Percentiles rank a stretch among this genome's conserved stretches.
Evolutionary conservation across 2,888 invertebrate genomes (phyloP).

Genomic region (Diaprepes abbreviatus): DNA sequence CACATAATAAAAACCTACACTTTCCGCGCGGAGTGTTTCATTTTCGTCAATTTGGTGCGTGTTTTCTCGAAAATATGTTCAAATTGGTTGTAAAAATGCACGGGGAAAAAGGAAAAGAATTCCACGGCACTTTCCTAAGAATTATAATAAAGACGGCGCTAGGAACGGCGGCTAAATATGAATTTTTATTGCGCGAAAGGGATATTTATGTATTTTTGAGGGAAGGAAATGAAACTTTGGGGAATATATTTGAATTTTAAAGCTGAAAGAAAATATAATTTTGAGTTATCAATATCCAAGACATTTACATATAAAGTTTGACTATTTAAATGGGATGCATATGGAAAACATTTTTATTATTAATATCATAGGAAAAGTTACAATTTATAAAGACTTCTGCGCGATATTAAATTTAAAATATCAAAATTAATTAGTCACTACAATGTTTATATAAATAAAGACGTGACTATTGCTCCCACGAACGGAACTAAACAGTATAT

Average conservation of each 20-base stretch:
- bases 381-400: too few relatives aligned
- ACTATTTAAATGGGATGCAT: too few relatives aligned
- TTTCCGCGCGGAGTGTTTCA: slow-evolving; percentile 34
- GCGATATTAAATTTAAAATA: too few relatives aligned
- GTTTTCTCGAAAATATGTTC: slow-evolving; percentile 53
- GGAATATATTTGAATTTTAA: background rate
- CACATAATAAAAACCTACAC: slow-evolving; percentile 16
- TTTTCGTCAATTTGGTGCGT: slow-evolving; percentile 53
- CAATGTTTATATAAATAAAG: too few relatives aligned
- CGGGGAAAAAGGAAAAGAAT: slow-evolving; percentile 26
- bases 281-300: too few relatives aligned
- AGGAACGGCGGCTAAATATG: slow-evolving; percentile 17
- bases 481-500: too few relatives aligned
- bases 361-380: too few relatives aligned
- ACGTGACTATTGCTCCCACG: too few relatives aligned
- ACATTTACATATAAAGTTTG: too few relatives aligned
- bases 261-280: too few relatives aligned
- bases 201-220: slow-evolving; percentile 28
- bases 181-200: slow-evolving; percentile 28
- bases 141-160: slow-evolving; percentile 35
- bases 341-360: too few relatives aligned
- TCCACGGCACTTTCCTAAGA: slow-evolving; percentile 33
- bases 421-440: too few relatives aligned
- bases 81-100: slow-evolving; percentile 55
- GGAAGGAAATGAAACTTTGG: background rate